phyloP scores from a whole-genome alignment of 2,113 vertebrate genomes.

The Hemibagrus wyckioides region DNA sequence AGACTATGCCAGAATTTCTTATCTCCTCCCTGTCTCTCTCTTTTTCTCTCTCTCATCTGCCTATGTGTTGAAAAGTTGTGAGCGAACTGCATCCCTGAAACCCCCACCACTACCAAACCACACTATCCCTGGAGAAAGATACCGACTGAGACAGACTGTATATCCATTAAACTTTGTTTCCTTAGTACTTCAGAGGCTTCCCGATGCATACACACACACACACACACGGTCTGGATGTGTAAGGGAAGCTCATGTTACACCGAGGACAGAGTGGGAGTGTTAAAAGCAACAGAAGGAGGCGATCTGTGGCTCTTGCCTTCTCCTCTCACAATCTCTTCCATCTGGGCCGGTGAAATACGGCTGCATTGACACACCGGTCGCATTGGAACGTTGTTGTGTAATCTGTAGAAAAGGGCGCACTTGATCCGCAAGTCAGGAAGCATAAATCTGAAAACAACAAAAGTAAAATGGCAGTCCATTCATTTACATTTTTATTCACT shows the following conservation, averaged over 20 bases:
- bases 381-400: conserved; percentile 6
- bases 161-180: conserved; percentile 67
- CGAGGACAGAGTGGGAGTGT: conserved; percentile 39
- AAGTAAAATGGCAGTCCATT: conserved; percentile 7
- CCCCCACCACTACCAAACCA: conserved; percentile 47
- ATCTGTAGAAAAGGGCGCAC: conserved; percentile 33
- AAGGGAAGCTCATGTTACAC: conserved; percentile 59
- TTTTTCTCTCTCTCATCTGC: conserved; percentile 32
- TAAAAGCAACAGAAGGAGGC: conserved; percentile 41
- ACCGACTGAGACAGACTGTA: conserved; percentile 64
- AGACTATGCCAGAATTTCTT: conserved; percentile 45
- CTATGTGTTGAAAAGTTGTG: conserved; percentile 55
- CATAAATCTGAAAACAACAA: conserved; percentile 1
- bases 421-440: conserved; percentile 20
- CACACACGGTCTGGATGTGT: conserved; percentile 47
- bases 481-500: conserved; percentile 20
- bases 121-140: conserved; percentile 56
- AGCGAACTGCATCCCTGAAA: conserved; percentile 48
- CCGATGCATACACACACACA: conserved; percentile 5
- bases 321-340: conserved; percentile 22
- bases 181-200: conserved; percentile 49
- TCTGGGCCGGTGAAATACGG: conserved; percentile 38
- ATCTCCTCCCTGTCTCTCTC: background rate
- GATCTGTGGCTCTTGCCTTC: conserved; percentile 23
- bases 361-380: conserved; percentile 9